Conservation (phyloP, 2,113 vertebrate genomes). For the Rhegmatorhina hoffmannsi region DNA sequence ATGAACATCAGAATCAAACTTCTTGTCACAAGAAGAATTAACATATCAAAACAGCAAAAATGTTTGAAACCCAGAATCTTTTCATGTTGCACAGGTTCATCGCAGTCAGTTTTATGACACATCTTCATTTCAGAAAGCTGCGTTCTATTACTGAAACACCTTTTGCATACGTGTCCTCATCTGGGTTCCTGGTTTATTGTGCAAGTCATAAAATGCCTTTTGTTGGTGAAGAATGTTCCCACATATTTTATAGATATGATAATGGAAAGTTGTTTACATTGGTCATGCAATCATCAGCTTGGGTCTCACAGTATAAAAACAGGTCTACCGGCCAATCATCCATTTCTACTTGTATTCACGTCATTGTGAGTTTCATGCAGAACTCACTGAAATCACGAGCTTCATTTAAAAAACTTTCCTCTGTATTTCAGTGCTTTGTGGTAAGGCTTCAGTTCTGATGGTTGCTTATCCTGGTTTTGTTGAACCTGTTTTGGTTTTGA, state of each 20-base stretch:
- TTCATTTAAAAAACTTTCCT: not conserved
- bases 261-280: not conserved
- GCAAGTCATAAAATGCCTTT: not conserved
- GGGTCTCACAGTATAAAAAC: not conserved
- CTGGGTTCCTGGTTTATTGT: not conserved
- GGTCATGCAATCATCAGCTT: not conserved
- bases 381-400: not conserved
- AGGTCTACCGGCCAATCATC: not conserved
- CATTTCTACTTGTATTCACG: not conserved
- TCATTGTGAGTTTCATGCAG: not conserved
- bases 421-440: not conserved
- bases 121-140: not conserved
- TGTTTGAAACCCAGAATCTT: not conserved
- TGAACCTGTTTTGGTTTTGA: not conserved
- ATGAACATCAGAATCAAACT: not conserved
- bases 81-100: not conserved
- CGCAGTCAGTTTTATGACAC: accelerated
- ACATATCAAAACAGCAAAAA: not conserved
- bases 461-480: not conserved
- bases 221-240: not conserved
- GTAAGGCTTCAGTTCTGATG: not conserved
- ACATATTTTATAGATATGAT: not conserved
- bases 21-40: not conserved
- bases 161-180: not conserved
- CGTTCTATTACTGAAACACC: not conserved